Base-by-base conservation (phyloP, 2,113 vertebrate genomes). In the Phyllostomus discolor region DNA sequence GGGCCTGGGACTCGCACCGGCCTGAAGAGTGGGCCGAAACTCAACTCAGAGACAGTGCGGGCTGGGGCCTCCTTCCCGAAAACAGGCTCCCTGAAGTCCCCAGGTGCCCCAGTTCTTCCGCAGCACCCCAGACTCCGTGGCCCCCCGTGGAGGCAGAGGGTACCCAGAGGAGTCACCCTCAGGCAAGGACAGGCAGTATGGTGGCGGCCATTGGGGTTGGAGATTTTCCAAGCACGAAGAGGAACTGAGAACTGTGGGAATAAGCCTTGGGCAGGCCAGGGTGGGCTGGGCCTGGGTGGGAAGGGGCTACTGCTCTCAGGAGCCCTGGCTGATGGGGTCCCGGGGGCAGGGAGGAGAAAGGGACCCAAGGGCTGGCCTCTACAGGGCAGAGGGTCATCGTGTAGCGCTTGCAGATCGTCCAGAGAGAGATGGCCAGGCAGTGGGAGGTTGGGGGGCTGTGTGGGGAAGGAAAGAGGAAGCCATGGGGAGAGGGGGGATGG, bases 391-490 rank as follows among this genome's bases (percentile, higher is more conserved):
- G 43, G 73, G 48, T 78, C 88, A 31, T 46, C 4, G 0, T 2
- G 50, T 24, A 52, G 70, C 22, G 31, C 50, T 14, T 7, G n/a
- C 79, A 43, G 66, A 76, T 10, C 16, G n/a, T 92, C 91, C n/a
- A 50, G 78, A 86, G 67, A 22, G 35, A 33, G 82, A 88, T 70
- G 94, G 78, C 94, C 0, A 4, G 88, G 84, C 93, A 59, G 85
- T 11, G 72, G 95, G 92, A 96, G 97, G 92, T 1, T 48, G 88
- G 92, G 80, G 95, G 92, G 93, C 70, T 1, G 19, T 70, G 95
- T 24, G 80, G 95, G 91, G 78, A 96, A 86, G 96, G 97, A 98
- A 98, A 98, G 97, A 97, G 97, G 97, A 98, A 98, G 97, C 96
- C 96, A 28, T 46, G 93, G 24, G 76, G 67, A 64, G 89, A 46